A percentile compares a stretch with the other conserved stretches of the same genome.
Evolutionary conservation across 2,888 invertebrate genomes (phyloP).

Genomic region (Catotricha subobsoleta): DNA sequence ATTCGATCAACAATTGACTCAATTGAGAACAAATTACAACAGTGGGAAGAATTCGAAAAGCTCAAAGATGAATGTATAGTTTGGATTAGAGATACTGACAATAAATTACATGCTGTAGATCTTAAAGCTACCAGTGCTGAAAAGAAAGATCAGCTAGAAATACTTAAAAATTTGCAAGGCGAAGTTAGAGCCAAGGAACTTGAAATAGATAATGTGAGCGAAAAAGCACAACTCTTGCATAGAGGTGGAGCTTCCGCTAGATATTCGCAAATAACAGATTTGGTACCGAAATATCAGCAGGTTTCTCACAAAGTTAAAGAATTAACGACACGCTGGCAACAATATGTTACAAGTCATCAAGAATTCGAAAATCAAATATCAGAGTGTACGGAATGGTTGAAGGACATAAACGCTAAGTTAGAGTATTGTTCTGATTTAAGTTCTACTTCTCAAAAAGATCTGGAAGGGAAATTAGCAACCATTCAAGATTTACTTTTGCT

Average conservation of each 20-base stretch:
- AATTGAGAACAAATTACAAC: conserved; percentile 65
- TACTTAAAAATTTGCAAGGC: conserved; percentile 61
- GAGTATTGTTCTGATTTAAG: conserved; percentile 70
- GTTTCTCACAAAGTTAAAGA: conserved; percentile 83
- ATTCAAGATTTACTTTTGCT: conserved; percentile 74
- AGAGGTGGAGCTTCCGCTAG: conserved; percentile 55
- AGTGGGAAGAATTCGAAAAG: conserved; percentile 83
- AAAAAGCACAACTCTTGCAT: conserved; percentile 69
- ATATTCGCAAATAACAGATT: conserved; percentile 68
- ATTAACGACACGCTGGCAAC: conserved; percentile 77
- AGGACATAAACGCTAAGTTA: conserved; percentile 64
- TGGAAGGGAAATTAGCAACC: conserved; percentile 66
- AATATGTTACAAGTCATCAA: conserved; percentile 72
- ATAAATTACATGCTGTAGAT: conserved; percentile 71
- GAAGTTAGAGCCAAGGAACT: conserved; percentile 79
- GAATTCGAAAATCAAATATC: conserved; percentile 66
- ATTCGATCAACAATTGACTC: conserved; percentile 60
- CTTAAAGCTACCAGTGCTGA: conserved; percentile 63
- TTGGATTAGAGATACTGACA: conserved; percentile 81
- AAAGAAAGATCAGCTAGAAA: conserved; percentile 70
- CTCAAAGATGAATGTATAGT: conserved; percentile 66
- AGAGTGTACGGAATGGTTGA: conserved; percentile 69
- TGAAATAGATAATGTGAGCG: conserved; percentile 83
- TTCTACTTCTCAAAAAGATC: conserved; percentile 64
- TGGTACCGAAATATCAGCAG: conserved; percentile 83